A percentile compares a stretch with the other conserved stretches of the same genome.
Evolutionary conservation across 1,140 invertebrate genomes (phyloP).

Genomic region (Coelopa frigida): DNA sequence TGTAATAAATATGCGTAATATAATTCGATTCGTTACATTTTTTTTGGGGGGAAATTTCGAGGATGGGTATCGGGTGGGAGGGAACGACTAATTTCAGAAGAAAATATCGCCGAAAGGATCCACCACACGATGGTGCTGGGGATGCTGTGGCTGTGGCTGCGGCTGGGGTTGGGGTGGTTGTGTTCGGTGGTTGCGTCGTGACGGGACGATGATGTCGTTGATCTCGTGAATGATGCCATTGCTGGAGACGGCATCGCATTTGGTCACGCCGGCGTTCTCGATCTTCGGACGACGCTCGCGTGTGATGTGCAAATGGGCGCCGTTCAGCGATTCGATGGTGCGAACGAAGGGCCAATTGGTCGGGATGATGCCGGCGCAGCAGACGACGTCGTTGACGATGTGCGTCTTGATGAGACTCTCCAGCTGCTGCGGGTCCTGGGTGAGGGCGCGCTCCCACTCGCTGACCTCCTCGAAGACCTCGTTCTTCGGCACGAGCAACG

Average conservation of each 20-base stretch:
- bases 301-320: constrained; percentile 46
- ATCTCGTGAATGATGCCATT: constrained; percentile 57
- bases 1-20: too few species aligned
- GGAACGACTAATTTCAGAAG: too few species aligned
- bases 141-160: constrained; percentile 4
- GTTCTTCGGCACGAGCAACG: constrained; percentile 58
- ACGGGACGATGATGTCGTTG: constrained; percentile 46
- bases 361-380: constrained; percentile 52
- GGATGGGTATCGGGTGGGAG: too few species aligned
- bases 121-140: constrained; percentile 3
- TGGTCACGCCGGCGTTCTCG: constrained; percentile 49
- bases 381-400: constrained; percentile 50
- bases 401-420: constrained; percentile 36
- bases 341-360: constrained; percentile 51
- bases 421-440: constrained; percentile 21
- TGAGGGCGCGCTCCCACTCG: constrained; percentile 25
- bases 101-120: constrained; percentile 42
- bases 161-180: constrained; percentile 12
- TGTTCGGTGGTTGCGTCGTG: constrained; percentile 19
- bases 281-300: constrained; percentile 49
- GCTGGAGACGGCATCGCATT: constrained; percentile 53
- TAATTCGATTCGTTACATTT: too few species aligned
- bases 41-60: too few species aligned
- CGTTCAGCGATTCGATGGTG: constrained; percentile 46
- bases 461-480: constrained; percentile 52